Evolutionary conservation across 2,113 vertebrate genomes (phyloP), one percentile per base, ranked within the genome.

Genomic region (Sebastes schlegelii): DNA sequence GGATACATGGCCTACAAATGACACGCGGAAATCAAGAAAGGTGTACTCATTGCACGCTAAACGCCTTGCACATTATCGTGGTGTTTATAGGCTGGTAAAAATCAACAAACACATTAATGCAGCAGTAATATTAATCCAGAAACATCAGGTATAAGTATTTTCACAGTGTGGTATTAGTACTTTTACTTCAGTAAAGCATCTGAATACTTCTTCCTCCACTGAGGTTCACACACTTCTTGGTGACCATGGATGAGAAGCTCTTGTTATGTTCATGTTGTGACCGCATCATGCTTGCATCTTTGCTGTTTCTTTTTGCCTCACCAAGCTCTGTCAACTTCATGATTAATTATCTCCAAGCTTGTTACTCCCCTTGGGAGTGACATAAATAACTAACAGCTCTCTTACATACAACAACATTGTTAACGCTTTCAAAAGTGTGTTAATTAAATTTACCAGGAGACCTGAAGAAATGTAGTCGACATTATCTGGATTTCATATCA

Each of bases 281-380:
- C n/a, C 2, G 8, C 52, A 19, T 48, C 21, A 54, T 13, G 52
- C 54, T n/a, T 1, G 48, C 42, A 64, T 83, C 60, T 65, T 17
- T 14, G 65, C 71, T 19, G n/a, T 63, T 45, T 68, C 46, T 19
- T 45, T 57, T 52, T 73, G 79, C 57, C 58, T 51, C 70, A 43
- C 65, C 42, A 58, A 34, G 77, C 62, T 74, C 61, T 66, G 66
- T 75, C 71, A 72, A 61, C 62, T 66, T 76, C 58, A 73, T 80
- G 81, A 91, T 78, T 82, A 80, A 84, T 88, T 77, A 80, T 76
- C 84, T 77, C 74, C 63, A 74, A 85, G 60, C 67, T 42, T 8
- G 2, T 6, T 19, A 63, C 58, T 63, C 63, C 74, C 43, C 40
- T 19, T 4, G 68, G 79, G 84, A 84, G 26, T 13, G 62, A 74